These are phyloP conservation scores for Ennomos erosarius DNA, from an alignment of 2,888 invertebrate species.

Conservation along the genomic window DNA sequence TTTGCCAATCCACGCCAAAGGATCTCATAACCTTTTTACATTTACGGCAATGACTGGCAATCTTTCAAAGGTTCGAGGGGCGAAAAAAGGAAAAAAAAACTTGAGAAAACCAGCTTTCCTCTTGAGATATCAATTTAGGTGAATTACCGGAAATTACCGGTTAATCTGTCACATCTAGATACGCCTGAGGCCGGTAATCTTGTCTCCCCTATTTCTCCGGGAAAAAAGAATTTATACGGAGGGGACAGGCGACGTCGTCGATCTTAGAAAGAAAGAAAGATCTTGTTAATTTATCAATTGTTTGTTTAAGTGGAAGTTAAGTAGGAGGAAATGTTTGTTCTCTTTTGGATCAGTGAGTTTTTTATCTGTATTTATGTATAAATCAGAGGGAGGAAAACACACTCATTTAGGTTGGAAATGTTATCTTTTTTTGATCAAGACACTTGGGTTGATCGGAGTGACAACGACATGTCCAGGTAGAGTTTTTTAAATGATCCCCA, in stretches of 20 bases:
- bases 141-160: slow-evolving; percentile 68
- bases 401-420: no score
- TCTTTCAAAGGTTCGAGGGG: slow-evolving; percentile 61
- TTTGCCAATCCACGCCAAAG: slow-evolving; percentile 61
- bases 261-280: no score
- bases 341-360: slow-evolving; percentile 6
- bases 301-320: slow-evolving; percentile 64
- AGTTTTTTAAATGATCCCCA: no score
- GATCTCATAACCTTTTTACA: slow-evolving; percentile 46
- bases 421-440: no score
- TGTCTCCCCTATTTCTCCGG: slow-evolving; percentile 69
- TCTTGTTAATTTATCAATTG: slow-evolving; percentile 79
- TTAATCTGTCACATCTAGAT: slow-evolving; percentile 83
- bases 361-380: not conserved
- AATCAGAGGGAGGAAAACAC: no score
- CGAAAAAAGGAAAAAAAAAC: slow-evolving; percentile 49
- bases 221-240: slow-evolving; percentile 51
- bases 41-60: slow-evolving; percentile 68
- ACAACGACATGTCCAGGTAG: no score
- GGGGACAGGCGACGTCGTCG: slow-evolving; percentile 61
- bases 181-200: slow-evolving; percentile 70
- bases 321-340: slow-evolving; percentile 46
- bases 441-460: no score
- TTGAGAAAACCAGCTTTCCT: slow-evolving; percentile 57
- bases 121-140: slow-evolving; percentile 82